Conservation (phyloP, 2,888 invertebrate species). For the Melanostoma mellinum region DNA sequence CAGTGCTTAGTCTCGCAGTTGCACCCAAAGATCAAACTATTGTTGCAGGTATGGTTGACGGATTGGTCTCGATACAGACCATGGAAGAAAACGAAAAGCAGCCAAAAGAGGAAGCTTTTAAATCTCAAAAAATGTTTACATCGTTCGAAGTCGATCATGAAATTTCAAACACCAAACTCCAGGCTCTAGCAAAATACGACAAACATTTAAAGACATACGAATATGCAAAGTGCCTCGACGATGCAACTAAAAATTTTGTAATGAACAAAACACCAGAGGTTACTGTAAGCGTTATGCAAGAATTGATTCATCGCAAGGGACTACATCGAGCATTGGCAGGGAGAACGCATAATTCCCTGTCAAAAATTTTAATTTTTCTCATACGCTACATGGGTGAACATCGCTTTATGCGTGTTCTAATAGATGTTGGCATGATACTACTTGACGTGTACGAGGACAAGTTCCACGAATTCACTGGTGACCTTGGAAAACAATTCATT, state of each 20-base stretch:
- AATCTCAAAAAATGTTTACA: neutral
- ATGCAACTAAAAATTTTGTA: constrained; percentile 85
- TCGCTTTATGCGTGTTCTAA: constrained; percentile 88
- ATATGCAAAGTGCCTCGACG: constrained; percentile 90
- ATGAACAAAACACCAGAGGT: constrained; percentile 87
- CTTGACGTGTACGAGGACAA: constrained; percentile 89
- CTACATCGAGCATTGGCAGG: constrained; percentile 89
- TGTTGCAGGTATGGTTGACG: constrained; percentile 96
- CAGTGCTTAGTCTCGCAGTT: constrained; percentile 92
- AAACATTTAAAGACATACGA: constrained; percentile 89
- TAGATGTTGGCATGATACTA: constrained; percentile 89
- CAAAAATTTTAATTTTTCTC: constrained; percentile 89
- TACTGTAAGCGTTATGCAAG: constrained; percentile 91
- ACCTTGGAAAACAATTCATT: constrained; percentile 85
- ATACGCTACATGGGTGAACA: constrained; percentile 88
- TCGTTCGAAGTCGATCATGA: constrained; percentile 83
- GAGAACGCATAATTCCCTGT: constrained; percentile 86
- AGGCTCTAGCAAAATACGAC: constrained; percentile 84
- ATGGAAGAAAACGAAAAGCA: constrained; percentile 84
- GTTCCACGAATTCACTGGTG: constrained; percentile 85
- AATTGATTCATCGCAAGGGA: constrained; percentile 92
- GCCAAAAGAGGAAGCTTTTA: constrained; percentile 75
- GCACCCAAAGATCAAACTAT: constrained; percentile 90
- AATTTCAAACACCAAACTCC: constrained; percentile 81
- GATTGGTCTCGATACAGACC: constrained; percentile 92